Conservation (phyloP, 2,113 vertebrate genomes). For the Crotalus viridis region DNA sequence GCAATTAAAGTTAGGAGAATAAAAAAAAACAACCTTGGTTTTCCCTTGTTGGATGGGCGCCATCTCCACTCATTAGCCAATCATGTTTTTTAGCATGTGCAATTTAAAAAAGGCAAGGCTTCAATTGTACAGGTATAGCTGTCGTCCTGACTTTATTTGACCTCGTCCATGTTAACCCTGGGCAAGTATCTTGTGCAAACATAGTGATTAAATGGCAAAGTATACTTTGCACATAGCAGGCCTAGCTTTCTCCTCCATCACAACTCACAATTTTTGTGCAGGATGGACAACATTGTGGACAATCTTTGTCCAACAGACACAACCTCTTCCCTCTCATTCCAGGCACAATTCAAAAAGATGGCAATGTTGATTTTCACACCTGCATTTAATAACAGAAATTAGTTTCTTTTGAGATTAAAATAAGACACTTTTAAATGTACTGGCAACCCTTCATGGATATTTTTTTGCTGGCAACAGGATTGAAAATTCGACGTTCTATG, state of each 20-base stretch:
- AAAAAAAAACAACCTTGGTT: neutral
- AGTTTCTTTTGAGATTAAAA: neutral
- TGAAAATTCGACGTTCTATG: neutral
- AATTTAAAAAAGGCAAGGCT: neutral
- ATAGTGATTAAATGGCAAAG: neutral
- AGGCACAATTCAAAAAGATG: neutral
- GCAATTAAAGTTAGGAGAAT: neutral
- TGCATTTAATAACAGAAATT: neutral
- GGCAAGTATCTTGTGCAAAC: neutral
- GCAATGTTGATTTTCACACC: neutral
- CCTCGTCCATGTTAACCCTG: neutral
- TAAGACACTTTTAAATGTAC: neutral
- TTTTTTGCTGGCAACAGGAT: neutral
- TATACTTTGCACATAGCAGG: neutral
- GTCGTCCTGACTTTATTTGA: neutral
- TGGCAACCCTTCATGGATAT: neutral
- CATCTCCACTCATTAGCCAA: neutral
- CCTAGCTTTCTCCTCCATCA: neutral
- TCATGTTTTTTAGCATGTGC: neutral
- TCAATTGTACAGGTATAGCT: neutral
- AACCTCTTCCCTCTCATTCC: neutral
- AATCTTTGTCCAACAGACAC: neutral
- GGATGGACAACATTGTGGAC: neutral
- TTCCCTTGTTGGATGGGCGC: neutral
- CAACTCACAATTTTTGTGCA: neutral